phyloP scores from a whole-genome alignment of 2,888 invertebrate species.

The Temnothorax unifasciatus region DNA sequence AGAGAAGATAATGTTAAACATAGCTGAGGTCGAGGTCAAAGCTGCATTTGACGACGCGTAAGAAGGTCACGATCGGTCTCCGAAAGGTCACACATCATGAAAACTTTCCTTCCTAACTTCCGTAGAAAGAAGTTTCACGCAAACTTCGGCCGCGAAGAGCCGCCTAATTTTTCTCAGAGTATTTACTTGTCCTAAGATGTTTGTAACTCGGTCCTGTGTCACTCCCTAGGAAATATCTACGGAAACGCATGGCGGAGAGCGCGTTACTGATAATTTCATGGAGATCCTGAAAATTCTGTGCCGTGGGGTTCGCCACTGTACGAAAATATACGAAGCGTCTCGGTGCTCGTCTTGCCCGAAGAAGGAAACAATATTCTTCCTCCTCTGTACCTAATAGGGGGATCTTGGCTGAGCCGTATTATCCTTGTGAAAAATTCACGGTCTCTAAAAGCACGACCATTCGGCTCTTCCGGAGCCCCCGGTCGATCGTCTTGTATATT shows the following conservation, averaged over 20 bases:
- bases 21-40: slow-evolving; percentile 19
- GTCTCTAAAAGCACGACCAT: slow-evolving; percentile 73
- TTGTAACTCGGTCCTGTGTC: background rate
- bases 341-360: background rate
- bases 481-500: slow-evolving; percentile 58
- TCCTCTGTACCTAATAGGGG: slow-evolving; percentile 60
- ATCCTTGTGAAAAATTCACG: slow-evolving; percentile 77
- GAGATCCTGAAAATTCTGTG: slow-evolving; percentile 44
- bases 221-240: background rate
- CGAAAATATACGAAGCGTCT: slow-evolving; percentile 32
- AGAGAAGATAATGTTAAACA: slow-evolving; percentile 10
- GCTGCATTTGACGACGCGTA: background rate
- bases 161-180: background rate
- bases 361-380: slow-evolving; percentile 56
- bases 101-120: background rate
- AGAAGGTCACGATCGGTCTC: background rate
- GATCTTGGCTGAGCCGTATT: slow-evolving; percentile 73
- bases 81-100: background rate
- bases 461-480: slow-evolving; percentile 29
- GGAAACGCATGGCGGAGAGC: background rate
- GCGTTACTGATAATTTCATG: slow-evolving; percentile 48
- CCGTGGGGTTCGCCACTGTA: background rate
- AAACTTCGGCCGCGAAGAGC: background rate
- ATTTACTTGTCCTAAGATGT: background rate
- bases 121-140: background rate